phyloP scores from a whole-genome alignment of 2,113 vertebrate genomes.

The Tupaia chinensis region DNA sequence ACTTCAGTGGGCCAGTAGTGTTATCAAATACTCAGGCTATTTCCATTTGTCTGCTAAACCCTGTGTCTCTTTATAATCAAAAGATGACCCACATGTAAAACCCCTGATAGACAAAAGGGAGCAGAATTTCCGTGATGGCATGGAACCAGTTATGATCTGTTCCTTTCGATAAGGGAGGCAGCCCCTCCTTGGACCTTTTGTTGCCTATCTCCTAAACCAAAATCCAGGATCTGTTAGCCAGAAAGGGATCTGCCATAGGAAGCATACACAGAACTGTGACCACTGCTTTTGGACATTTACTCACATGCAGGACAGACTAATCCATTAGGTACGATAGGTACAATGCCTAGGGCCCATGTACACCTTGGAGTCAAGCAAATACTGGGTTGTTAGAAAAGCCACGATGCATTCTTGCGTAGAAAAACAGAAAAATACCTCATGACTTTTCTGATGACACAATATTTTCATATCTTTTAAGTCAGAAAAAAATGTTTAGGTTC shows the following conservation, averaged over 20 bases:
- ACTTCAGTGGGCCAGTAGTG: neutral
- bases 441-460: no score
- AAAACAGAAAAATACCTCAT: no score
- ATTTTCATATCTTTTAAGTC: neutral
- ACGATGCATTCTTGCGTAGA: no score
- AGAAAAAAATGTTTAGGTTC: neutral
- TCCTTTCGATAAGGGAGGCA: accelerated
- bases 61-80: neutral
- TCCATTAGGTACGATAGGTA: neutral
- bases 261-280: neutral
- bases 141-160: accelerated
- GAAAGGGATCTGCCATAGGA: neutral
- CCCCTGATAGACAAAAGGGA: neutral
- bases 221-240: neutral
- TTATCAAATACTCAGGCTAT: neutral
- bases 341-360: neutral
- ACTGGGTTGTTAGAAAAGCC: no score
- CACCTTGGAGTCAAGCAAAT: neutral
- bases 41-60: neutral
- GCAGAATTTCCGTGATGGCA: neutral
- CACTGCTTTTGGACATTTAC: neutral
- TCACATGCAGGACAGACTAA: neutral
- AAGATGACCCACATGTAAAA: neutral
- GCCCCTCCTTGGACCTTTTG: neutral
- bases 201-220: neutral